These are phyloP conservation scores for Diarsia mendica DNA, from an alignment of 2,888 invertebrate genomes.

Conservation along the genomic window DNA sequence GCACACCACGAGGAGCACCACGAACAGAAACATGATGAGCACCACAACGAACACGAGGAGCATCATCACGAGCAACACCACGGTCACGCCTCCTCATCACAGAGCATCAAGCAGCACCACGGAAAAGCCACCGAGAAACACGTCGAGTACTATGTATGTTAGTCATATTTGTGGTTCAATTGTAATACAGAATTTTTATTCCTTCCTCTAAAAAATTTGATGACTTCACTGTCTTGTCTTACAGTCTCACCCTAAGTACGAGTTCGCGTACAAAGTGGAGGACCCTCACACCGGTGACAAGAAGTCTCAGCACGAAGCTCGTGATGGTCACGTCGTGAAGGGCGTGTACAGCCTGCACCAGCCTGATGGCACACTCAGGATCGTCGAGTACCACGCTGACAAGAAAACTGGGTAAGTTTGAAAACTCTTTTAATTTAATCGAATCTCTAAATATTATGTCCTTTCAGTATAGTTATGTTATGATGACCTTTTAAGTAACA, in stretches of 20 bases:
- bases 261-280: conserved; percentile 84
- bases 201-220: too few species aligned
- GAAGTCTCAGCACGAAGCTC: conserved; percentile 86
- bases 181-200: too few species aligned
- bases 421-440: too few species aligned
- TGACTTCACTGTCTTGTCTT: neutral
- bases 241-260: conserved; percentile 83
- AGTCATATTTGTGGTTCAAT: too few species aligned
- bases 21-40: conserved; percentile 7
- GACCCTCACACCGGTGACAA: conserved; percentile 88
- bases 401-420: conserved; percentile 68
- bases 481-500: too few species aligned
- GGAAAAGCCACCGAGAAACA: conserved; percentile 65
- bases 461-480: too few species aligned
- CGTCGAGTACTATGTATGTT: conserved; percentile 61
- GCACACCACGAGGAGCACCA: conserved; percentile 18
- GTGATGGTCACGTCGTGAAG: conserved; percentile 89
- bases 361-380: conserved; percentile 81
- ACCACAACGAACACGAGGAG: conserved; percentile 23
- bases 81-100: conserved; percentile 72
- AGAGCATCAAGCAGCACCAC: conserved; percentile 74
- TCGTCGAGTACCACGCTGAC: conserved; percentile 86
- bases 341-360: conserved; percentile 89
- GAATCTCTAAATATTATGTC: too few species aligned
- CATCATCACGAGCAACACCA: conserved; percentile 50